Evolutionary conservation across 2,113 vertebrate genomes (phyloP).

Genomic region (Corythornis madagascariensis): DNA sequence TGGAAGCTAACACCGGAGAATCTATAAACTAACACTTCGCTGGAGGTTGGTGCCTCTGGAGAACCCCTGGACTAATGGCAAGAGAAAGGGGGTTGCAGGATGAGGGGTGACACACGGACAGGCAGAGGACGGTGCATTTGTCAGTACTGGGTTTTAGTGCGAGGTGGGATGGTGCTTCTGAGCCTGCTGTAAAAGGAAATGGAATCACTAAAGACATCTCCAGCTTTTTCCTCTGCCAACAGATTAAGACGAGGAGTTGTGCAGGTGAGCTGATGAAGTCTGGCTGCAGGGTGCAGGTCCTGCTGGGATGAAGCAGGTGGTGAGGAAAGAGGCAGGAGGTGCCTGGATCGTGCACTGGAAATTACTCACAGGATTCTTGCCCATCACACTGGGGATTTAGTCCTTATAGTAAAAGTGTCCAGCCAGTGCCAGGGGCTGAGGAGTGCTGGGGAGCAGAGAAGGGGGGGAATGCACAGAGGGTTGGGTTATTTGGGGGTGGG

Average conservation of each 20-base stretch:
- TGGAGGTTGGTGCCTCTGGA: not conserved
- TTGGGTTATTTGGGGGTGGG: not conserved
- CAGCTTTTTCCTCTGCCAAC: not conserved
- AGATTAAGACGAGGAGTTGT: not conserved
- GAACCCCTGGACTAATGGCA: not conserved
- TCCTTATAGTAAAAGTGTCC: not conserved
- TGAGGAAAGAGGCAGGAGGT: not conserved
- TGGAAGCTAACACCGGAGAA: slow-evolving; percentile 27
- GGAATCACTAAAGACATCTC: not conserved
- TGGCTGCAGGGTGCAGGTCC: not conserved
- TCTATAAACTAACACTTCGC: slow-evolving; percentile 37
- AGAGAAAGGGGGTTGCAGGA: not conserved
- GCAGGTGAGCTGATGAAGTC: not conserved
- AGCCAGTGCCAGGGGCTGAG: not conserved
- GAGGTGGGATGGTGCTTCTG: not conserved
- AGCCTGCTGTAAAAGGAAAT: not conserved
- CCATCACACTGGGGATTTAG: not conserved
- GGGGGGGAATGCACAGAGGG: not conserved
- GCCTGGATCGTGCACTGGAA: not conserved
- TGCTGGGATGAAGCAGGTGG: slow-evolving; percentile 29
- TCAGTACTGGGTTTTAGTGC: not conserved
- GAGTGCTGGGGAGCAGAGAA: rapidly evolving
- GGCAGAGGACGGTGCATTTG: not conserved
- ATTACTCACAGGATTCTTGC: not conserved
- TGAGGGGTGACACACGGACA: not conserved